Conservation (phyloP, 1,140 invertebrate genomes). For the Drusus annulatus region DNA sequence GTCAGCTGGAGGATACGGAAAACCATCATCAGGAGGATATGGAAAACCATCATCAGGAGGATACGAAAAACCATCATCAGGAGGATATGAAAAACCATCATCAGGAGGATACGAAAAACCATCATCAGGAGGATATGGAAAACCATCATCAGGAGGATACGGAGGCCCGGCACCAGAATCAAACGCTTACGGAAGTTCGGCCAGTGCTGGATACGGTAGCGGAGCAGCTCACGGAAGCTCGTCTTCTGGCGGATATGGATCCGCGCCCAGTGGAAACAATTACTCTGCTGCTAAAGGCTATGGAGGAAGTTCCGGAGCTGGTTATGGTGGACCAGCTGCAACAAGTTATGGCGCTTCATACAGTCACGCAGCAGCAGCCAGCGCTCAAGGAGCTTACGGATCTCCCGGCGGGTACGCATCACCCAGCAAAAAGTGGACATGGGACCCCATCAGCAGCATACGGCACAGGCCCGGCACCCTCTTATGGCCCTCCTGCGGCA, state of each 20-base stretch:
- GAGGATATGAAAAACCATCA: background rate
- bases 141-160: background rate
- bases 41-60: background rate
- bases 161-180: background rate
- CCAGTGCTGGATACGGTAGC: conserved; percentile 38
- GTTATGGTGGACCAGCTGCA: conserved; percentile 18
- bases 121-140: background rate
- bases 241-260: conserved; percentile 30
- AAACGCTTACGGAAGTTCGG: background rate
- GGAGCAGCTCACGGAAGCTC: background rate
- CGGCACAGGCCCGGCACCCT: background rate
- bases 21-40: background rate
- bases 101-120: conserved; percentile 26
- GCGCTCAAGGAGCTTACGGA: conserved; percentile 31
- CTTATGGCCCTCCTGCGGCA: no score
- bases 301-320: conserved; percentile 27
- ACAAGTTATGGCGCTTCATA: conserved; percentile 41
- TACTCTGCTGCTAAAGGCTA: conserved; percentile 7
- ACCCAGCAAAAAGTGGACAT: conserved; percentile 28
- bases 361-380: conserved; percentile 1
- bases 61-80: background rate
- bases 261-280: background rate
- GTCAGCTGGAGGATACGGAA: background rate
- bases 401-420: conserved; percentile 38
- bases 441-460: conserved; percentile 15